A percentile compares a stretch with the other conserved stretches of the same genome.
Conservation (phyloP, 2,113 vertebrate species). For the Polypterus bichir region DNA sequence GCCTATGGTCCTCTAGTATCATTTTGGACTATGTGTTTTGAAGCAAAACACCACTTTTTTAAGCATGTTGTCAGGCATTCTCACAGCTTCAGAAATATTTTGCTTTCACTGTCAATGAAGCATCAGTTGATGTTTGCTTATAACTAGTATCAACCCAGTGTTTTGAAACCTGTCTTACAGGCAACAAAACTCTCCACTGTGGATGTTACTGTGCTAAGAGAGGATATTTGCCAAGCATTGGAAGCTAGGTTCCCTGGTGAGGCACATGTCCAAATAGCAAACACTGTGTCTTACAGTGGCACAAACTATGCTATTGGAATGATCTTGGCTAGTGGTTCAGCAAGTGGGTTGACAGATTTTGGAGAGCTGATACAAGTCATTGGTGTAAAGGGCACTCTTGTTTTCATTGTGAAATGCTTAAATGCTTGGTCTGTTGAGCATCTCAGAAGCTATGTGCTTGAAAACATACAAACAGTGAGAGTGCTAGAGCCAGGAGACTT, state of each 20-base stretch:
- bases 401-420: constrained; percentile 17
- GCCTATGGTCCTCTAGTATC: background rate
- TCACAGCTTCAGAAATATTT: constrained; percentile 14
- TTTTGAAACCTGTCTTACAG: background rate
- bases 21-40: constrained; percentile 7
- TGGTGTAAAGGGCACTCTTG: constrained; percentile 8
- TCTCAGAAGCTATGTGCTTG: constrained; percentile 12
- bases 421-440: constrained; percentile 18
- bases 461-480: constrained; percentile 12
- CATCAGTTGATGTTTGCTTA: constrained; percentile 13
- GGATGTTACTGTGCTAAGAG: background rate
- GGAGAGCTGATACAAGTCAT: constrained; percentile 13
- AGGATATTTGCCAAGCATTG: constrained; percentile 7
- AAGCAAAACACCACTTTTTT: constrained; percentile 21
- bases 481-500: constrained; percentile 10
- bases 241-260: constrained; percentile 1
- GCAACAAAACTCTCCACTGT: constrained; percentile 4
- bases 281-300: constrained; percentile 16
- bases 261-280: constrained; percentile 4
- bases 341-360: constrained; percentile 15
- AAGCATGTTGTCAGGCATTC: constrained; percentile 13
- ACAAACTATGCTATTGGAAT: constrained; percentile 18
- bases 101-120: constrained; percentile 16
- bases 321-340: constrained; percentile 16
- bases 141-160: background rate